phyloP scores from a whole-genome alignment of 2,888 invertebrate genomes.

The Agapostemon virescens region DNA sequence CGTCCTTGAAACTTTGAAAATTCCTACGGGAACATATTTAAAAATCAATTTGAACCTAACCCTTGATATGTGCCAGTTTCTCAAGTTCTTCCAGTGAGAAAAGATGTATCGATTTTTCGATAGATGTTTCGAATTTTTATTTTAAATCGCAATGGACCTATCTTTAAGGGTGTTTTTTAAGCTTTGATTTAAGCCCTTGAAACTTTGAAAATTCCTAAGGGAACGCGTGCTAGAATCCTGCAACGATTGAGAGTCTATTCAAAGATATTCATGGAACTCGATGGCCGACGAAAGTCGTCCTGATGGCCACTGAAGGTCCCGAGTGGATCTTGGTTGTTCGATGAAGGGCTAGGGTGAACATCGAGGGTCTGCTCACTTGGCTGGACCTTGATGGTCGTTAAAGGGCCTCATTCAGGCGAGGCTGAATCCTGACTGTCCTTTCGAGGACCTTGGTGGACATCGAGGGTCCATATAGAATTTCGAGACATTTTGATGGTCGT shows the following conservation, averaged over 20 bases:
- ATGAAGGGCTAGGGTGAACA: background rate
- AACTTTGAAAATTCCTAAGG: too few species aligned
- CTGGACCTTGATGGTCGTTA: background rate
- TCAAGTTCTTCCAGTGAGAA: too few species aligned
- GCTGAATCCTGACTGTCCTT: background rate
- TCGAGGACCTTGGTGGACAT: background rate
- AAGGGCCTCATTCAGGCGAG: background rate
- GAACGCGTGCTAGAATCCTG: too few species aligned
- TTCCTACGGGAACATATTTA: background rate
- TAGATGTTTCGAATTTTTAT: too few species aligned
- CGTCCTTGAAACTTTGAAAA: background rate
- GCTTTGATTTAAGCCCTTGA: too few species aligned
- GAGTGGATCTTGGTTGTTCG: background rate
- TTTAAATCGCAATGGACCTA: too few species aligned
- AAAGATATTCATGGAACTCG: background rate
- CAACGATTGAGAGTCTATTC: background rate
- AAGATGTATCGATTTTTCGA: too few species aligned
- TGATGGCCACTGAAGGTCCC: background rate
- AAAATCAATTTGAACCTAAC: background rate
- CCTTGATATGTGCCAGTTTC: too few species aligned
- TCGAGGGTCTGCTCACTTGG: background rate
- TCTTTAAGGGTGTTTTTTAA: too few species aligned
- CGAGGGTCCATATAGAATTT: background rate
- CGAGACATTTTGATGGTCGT: background rate
- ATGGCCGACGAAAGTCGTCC: background rate